These are phyloP conservation scores for Microtus ochrogaster DNA, from an alignment of 2,113 vertebrate species.

Conservation along the genomic window DNA sequence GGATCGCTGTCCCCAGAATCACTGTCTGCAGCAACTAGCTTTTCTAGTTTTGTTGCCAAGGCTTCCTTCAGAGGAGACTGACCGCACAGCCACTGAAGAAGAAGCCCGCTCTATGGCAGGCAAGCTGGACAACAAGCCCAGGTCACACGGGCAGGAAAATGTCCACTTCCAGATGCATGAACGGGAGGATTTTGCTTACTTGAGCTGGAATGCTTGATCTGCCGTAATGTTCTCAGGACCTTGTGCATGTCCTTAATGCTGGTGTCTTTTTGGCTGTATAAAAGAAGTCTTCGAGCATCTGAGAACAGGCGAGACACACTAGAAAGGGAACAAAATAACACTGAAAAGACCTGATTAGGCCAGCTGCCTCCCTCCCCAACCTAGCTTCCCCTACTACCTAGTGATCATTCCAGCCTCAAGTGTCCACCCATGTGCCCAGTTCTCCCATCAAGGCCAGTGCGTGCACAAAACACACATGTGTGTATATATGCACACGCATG, in stretches of 20 bases:
- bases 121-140: background rate
- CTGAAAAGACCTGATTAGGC: background rate
- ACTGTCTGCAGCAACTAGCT: background rate
- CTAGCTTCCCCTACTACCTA: background rate
- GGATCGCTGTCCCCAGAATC: background rate
- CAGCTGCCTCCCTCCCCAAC: background rate
- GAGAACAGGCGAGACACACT: constrained; percentile 96
- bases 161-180: background rate
- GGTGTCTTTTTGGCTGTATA: constrained; percentile 95
- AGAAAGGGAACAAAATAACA: constrained; percentile 8
- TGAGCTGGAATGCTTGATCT: constrained; percentile 83
- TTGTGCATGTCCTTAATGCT: constrained; percentile 89
- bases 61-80: background rate
- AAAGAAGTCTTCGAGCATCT: constrained; percentile 93
- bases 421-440: background rate
- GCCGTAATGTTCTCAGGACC: constrained; percentile 83
- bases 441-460: background rate
- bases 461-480: too few species aligned
- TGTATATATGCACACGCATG: background rate
- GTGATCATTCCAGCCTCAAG: background rate
- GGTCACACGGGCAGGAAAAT: background rate
- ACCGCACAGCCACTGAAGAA: background rate
- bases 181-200: constrained; percentile 84
- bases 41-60: background rate
- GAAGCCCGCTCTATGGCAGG: background rate